Percentiles rank a stretch among this genome's conserved stretches.
phyloP scores from a whole-genome alignment of 1,140 invertebrate genomes.

The Penaeus vannamei region DNA sequence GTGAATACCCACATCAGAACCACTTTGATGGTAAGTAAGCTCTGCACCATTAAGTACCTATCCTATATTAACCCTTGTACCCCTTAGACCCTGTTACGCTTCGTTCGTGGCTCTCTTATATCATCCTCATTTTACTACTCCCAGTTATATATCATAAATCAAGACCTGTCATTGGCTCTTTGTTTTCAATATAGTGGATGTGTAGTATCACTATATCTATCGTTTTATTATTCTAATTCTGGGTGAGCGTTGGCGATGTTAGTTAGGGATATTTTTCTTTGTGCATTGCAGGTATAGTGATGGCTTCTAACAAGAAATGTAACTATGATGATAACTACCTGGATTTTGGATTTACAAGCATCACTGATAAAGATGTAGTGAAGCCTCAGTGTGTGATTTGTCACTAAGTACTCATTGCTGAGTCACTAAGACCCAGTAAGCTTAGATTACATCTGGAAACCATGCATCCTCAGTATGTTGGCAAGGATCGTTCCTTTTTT shows the following conservation, averaged over 20 bases:
- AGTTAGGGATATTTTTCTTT: neutral
- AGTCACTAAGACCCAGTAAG: conserved; percentile 45
- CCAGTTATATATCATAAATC: too few species aligned
- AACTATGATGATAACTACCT: conserved; percentile 46
- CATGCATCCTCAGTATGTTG: conserved; percentile 46
- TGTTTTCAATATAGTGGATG: neutral
- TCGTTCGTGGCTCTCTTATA: too few species aligned
- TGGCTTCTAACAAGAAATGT: conserved; percentile 58
- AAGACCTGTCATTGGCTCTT: too few species aligned
- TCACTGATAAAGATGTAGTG: conserved; percentile 36
- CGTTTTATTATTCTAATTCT: conserved; percentile 51
- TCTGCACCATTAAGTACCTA: too few species aligned
- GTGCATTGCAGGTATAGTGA: conserved; percentile 58
- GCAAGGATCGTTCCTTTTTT: conserved; percentile 47
- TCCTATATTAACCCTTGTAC: too few species aligned
- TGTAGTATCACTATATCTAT: neutral
- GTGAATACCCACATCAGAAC: too few species aligned
- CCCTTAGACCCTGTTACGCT: too few species aligned
- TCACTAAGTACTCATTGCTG: neutral
- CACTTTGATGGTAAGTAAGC: too few species aligned
- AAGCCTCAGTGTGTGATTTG: conserved; percentile 44
- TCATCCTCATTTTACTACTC: too few species aligned
- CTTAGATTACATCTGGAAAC: conserved; percentile 45
- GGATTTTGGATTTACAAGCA: conserved; percentile 35
- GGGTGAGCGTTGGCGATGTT: neutral